Base-by-base conservation (phyloP, 1,140 invertebrate genomes). In the Drosophila cardini region DNA sequence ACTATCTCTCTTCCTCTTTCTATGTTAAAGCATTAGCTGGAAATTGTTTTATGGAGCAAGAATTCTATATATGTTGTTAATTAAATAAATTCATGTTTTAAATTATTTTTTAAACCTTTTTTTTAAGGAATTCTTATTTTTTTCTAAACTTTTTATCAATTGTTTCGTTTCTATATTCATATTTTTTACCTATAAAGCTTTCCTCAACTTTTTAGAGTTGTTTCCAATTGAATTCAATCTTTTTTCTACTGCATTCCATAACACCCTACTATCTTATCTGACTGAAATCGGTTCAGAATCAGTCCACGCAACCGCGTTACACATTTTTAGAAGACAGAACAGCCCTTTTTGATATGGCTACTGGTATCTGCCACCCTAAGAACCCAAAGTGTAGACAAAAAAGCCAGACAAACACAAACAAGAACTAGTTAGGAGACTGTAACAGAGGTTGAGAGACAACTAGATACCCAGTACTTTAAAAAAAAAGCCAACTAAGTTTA, bases 291-390 rank as follows among this genome's bases (percentile, higher is more conserved):
- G 58, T 11, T 7, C 43, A 60, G 32, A 16, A 55, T 58, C 50
- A 50, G 56, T 48, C 62, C 61, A 30, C 70, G 70, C 79, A 78
- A 62, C 79, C 79, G 73, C 64, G 76, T 82, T 82, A 82, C 80
- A 65, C 77, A 56, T 48, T 26, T 26, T 26, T 0, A 4, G 2
- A 26, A 45, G 42, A 34, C 57, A 50, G 21, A 11, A 40, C 52
- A 53, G 18, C n/a, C 36, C 45, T 48, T 46, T 26, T 57, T 53
- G 62, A 45, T 53, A 67, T 43, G 45, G 70, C 70, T 67, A 72
- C 52, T 56, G 61, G 36, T 57, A 57, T 46, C 42, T 57, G 38
- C 34, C 15, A 57, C 30, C 18, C 63, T 36, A 72, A 65, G 57
- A 16, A 32, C 15, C 10, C 9, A 57, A 16, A 38, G 16, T 18